A percentile compares a stretch with the other conserved stretches of the same genome.
Conservation (phyloP, 2,888 invertebrate genomes). For the Stratiomys singularior region DNA sequence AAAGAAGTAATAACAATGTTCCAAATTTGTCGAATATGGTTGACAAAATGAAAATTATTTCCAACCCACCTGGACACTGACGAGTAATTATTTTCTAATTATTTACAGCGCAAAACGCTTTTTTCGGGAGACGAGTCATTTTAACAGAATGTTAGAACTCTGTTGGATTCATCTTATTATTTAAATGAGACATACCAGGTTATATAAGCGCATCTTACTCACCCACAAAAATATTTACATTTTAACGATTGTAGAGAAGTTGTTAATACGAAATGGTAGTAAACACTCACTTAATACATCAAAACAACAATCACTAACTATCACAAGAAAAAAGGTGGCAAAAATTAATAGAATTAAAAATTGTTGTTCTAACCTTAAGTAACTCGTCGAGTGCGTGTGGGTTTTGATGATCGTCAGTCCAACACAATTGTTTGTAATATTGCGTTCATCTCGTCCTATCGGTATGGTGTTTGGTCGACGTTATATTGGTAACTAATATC, state of each 20-base stretch:
- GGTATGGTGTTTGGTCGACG: background rate
- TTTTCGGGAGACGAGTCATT: background rate
- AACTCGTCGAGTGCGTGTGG: slow-evolving; percentile 28
- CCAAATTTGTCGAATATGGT: too few relatives aligned
- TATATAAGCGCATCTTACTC: slow-evolving; percentile 15
- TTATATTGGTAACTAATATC: too few relatives aligned
- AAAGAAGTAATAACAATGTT: too few relatives aligned
- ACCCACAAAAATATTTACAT: slow-evolving; percentile 23
- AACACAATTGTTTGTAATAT: background rate
- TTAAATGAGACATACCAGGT: slow-evolving; percentile 1
- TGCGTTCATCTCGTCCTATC: background rate
- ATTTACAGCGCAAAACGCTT: slow-evolving; percentile 2
- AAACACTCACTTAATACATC: slow-evolving; percentile 1
- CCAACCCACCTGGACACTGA: too few relatives aligned
- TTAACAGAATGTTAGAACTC: background rate
- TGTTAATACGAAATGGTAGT: slow-evolving; percentile 17
- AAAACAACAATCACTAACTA: background rate
- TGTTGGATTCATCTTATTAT: background rate
- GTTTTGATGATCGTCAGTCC: background rate
- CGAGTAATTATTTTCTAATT: background rate
- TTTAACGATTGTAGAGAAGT: background rate
- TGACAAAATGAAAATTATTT: too few relatives aligned
- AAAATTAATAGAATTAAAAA: slow-evolving; percentile 28
- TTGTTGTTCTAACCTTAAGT: slow-evolving; percentile 37
- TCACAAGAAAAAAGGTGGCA: background rate